Percentiles rank a stretch among this genome's conserved stretches.
Evolutionary conservation across 2,888 invertebrate species (phyloP).

Genomic region (Drosophila birchii): DNA sequence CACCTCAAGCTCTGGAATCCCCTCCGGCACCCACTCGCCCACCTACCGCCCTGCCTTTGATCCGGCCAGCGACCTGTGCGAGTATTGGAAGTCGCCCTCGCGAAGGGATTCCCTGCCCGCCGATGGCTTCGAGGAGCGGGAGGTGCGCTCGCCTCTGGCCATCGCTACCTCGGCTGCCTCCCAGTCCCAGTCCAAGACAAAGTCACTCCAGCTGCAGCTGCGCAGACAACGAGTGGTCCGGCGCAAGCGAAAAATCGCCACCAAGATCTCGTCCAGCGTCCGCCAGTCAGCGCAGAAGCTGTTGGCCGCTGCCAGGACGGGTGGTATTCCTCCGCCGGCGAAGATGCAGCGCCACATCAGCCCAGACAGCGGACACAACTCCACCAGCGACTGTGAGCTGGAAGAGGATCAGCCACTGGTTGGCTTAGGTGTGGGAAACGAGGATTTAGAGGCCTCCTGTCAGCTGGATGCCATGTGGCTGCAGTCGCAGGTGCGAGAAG

Average conservation of each 20-base stretch:
- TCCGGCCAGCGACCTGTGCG: constrained; percentile 84
- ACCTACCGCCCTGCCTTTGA: constrained; percentile 84
- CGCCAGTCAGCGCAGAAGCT: constrained; percentile 80
- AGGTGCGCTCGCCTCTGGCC: constrained; percentile 76
- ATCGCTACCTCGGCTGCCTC: background rate
- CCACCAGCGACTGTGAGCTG: constrained; percentile 75
- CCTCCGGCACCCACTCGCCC: constrained; percentile 69
- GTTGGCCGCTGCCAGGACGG: constrained; percentile 56
- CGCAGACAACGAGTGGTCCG: constrained; percentile 80
- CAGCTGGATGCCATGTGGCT: constrained; percentile 65
- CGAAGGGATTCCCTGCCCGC: constrained; percentile 19
- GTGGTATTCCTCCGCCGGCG: constrained; percentile 10
- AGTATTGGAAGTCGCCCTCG: constrained; percentile 81
- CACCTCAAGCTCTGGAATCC: background rate
- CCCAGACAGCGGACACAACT: constrained; percentile 84
- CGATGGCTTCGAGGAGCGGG: constrained; percentile 77
- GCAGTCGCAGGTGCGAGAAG: constrained; percentile 57
- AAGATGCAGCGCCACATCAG: constrained; percentile 70
- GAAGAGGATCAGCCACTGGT: constrained; percentile 38
- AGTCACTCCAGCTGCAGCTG: constrained; percentile 67
- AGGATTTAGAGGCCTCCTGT: constrained; percentile 58
- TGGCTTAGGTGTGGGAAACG: constrained; percentile 32
- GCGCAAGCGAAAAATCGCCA: constrained; percentile 75
- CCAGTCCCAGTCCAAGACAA: constrained; percentile 16
- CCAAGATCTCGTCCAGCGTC: constrained; percentile 71